Conservation (phyloP, 2,888 invertebrate species). For the Oscheius sp. region DNA sequence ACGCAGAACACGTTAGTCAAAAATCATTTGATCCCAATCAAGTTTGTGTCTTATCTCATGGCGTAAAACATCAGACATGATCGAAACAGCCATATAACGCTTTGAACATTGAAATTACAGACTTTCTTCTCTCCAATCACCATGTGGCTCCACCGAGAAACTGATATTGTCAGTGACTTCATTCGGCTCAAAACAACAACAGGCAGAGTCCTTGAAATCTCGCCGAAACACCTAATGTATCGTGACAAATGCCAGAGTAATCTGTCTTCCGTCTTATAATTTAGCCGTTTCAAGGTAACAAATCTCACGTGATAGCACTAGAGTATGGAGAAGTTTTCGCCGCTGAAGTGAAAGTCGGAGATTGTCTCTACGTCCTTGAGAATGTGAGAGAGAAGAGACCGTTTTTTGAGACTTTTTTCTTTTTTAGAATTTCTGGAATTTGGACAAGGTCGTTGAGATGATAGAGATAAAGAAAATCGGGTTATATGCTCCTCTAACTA, state of each 20-base stretch:
- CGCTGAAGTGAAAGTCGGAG: slow-evolving; percentile 34
- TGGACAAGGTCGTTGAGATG: neutral
- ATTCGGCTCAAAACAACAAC: slow-evolving; percentile 42
- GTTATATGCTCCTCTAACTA: neutral
- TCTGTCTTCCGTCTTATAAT: neutral
- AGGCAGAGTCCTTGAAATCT: slow-evolving; percentile 41
- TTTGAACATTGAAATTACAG: slow-evolving; percentile 26
- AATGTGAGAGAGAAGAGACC: no score
- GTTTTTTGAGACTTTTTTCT: no score
- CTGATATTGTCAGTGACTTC: slow-evolving; percentile 38
- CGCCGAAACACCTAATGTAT: slow-evolving; percentile 42
- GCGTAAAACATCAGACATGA: no score
- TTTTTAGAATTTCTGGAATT: neutral
- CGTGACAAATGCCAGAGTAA: slow-evolving; percentile 28
- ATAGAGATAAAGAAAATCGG: neutral
- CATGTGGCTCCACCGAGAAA: slow-evolving; percentile 32
- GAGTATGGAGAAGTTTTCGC: slow-evolving; percentile 42
- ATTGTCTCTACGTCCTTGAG: slow-evolving; percentile 44
- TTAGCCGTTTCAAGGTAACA: no score
- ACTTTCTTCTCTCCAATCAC: slow-evolving; percentile 37
- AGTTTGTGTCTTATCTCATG: no score
- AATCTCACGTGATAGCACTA: no score
- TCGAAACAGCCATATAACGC: no score
- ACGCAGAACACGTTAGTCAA: neutral
- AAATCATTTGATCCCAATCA: no score